A percentile compares a stretch with the other conserved stretches of the same genome.
These are phyloP conservation scores for Hemitrygon akajei DNA, from an alignment of 2,797 vertebrate genomes.

Conservation along the genomic window DNA sequence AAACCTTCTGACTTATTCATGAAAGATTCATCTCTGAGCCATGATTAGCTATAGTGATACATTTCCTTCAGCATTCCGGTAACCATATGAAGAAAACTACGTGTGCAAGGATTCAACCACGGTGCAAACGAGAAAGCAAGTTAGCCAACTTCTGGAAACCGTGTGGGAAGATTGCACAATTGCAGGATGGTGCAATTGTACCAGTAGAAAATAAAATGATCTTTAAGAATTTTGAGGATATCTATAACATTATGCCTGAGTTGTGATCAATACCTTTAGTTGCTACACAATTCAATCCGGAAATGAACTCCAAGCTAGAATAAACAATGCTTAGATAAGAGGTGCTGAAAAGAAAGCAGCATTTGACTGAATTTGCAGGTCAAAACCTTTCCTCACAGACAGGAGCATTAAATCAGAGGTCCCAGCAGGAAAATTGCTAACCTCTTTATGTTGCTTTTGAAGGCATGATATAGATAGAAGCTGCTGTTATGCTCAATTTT, in stretches of 20 bases:
- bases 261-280: background rate
- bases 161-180: background rate
- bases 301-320: too few relatives aligned
- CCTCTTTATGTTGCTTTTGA: too few relatives aligned
- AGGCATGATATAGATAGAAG: background rate
- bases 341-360: too few relatives aligned
- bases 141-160: background rate
- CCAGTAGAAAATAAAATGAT: background rate
- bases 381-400: too few relatives aligned
- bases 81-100: background rate
- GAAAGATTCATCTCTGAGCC: background rate
- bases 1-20: background rate
- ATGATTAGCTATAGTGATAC: background rate
- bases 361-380: too few relatives aligned
- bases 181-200: background rate
- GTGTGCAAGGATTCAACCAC: background rate
- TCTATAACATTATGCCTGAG: background rate
- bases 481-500: background rate
- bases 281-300: background rate
- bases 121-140: background rate
- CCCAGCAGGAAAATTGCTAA: too few relatives aligned
- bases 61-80: background rate
- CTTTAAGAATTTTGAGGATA: background rate
- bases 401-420: too few relatives aligned
- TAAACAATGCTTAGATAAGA: too few relatives aligned